Conservation (phyloP, 2,797 vertebrate species). For the Centropyge bicolor region DNA sequence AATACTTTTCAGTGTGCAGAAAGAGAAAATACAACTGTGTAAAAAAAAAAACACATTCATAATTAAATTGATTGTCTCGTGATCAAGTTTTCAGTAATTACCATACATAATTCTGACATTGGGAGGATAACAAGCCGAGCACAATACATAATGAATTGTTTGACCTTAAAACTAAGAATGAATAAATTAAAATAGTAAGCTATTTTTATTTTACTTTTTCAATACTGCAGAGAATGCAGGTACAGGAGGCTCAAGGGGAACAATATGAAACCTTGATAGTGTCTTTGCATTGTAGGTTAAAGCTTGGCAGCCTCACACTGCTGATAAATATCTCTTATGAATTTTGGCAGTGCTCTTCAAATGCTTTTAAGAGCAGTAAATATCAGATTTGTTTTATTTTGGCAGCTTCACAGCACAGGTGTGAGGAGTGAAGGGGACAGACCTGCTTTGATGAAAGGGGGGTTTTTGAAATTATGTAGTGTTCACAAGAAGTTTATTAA, state of each 20-base stretch:
- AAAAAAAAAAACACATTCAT: too few species aligned
- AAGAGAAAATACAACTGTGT: not conserved
- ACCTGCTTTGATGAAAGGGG: not conserved
- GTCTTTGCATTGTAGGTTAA: not conserved
- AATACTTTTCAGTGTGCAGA: not conserved
- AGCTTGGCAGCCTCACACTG: not conserved
- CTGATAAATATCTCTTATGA: constrained; percentile 1
- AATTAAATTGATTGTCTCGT: not conserved
- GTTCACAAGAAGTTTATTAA: not conserved
- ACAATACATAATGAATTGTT: not conserved
- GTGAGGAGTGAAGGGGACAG: not conserved
- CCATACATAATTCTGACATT: not conserved
- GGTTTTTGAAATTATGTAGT: not conserved
- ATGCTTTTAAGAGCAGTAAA: constrained; percentile 21
- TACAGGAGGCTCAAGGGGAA: not conserved
- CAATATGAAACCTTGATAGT: constrained; percentile 10
- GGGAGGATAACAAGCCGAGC: not conserved
- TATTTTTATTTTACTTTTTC: not conserved
- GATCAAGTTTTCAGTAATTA: not conserved
- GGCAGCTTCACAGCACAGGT: not conserved
- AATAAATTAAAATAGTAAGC: not conserved
- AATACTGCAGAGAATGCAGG: not conserved
- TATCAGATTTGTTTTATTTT: not conserved
- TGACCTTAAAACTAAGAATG: not conserved
- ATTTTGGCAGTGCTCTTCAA: constrained; percentile 1